These are phyloP conservation scores for Corynorhinus townsendii DNA, from an alignment of 2,113 vertebrate species.

Conservation along the genomic window DNA sequence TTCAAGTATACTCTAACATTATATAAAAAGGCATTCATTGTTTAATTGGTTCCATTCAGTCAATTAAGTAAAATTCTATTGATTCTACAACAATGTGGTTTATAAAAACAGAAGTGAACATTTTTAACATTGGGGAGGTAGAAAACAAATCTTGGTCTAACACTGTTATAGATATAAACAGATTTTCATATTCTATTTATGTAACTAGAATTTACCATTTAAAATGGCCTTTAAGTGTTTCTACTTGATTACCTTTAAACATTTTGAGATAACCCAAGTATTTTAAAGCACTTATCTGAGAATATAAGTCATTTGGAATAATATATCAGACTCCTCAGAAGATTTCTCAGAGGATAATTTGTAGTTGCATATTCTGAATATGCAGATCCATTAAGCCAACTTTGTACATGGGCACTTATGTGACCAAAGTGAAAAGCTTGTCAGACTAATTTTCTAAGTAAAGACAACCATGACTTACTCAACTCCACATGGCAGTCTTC, in stretches of 20 bases:
- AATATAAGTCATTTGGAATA: conserved; percentile 76
- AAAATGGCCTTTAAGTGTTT: conserved; percentile 73
- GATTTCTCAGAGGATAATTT: conserved; percentile 70
- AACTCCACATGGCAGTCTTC: conserved; percentile 46
- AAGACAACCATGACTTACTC: conserved; percentile 64
- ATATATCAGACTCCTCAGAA: conserved; percentile 70
- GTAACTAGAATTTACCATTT: conserved; percentile 73
- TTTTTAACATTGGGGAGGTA: conserved; percentile 68
- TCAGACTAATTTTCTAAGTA: conserved; percentile 66
- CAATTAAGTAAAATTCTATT: conserved; percentile 51
- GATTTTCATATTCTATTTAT: conserved; percentile 53
- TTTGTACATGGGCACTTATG: conserved; percentile 82
- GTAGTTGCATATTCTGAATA: conserved; percentile 63
- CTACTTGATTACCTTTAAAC: conserved; percentile 67
- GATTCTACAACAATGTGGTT: conserved; percentile 48
- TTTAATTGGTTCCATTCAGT: conserved; percentile 46
- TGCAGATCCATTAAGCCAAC: conserved; percentile 70
- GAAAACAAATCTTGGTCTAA: conserved; percentile 60
- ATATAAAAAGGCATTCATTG: conserved; percentile 41
- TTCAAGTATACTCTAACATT: conserved; percentile 32
- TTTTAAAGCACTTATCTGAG: conserved; percentile 71
- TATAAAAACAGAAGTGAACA: conserved; percentile 55
- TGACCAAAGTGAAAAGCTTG: conserved; percentile 79
- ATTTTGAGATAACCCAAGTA: conserved; percentile 73
- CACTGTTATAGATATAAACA: conserved; percentile 68